Base-by-base conservation (phyloP, 2,113 vertebrate species). In the Dendropsophus ebraccatus region DNA sequence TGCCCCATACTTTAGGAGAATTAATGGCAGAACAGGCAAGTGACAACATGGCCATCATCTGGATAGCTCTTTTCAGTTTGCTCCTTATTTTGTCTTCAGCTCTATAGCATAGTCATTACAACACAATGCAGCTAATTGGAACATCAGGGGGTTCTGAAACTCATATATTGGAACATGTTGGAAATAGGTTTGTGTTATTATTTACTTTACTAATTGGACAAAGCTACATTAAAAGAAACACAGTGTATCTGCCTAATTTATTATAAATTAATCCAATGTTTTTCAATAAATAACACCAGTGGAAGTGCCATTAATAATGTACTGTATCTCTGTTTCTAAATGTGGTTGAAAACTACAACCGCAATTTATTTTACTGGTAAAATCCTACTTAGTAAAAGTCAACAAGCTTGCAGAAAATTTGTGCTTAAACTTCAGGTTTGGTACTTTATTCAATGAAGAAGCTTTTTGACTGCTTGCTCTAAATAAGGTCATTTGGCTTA, bases 361-460 rank as follows among this genome's bases (percentile, higher is more conserved):
- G 10, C 16, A 37, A 37, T 69, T 37, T 69, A 35, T 19, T 37
- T 67, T 67, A 17, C 28, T 69, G 7, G 65, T 17, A 37, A 69
- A 35, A 69, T 69, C 65, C 25, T 35, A 35, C 6, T 21, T 10
- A 35, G 17, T 69, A 69, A 65, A 65, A 69, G 32, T 69, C 30
- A 69, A 41, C 30, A 23, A 79, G 32, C 16, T 79, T 60, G 32
- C 54, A 79, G 21, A n/a, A 79, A 37, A 41, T n/a, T n/a, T 41
- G 21, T 79, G 77, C 52, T 79, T 79, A 60, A 79, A 60, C 77
- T 79, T 32, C 54, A 79, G 25, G 12, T 56, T 77, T 54, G 74
- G 74, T 32, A 32, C 28, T 32, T 78, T 21, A 78, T 37, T 54
- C n/a, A 78, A 78, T 56, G 41, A 58, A 4, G 4, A 30, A 79